phyloP scores from a whole-genome alignment of 2,888 invertebrate species.

The Ormyrus nitidulus region DNA sequence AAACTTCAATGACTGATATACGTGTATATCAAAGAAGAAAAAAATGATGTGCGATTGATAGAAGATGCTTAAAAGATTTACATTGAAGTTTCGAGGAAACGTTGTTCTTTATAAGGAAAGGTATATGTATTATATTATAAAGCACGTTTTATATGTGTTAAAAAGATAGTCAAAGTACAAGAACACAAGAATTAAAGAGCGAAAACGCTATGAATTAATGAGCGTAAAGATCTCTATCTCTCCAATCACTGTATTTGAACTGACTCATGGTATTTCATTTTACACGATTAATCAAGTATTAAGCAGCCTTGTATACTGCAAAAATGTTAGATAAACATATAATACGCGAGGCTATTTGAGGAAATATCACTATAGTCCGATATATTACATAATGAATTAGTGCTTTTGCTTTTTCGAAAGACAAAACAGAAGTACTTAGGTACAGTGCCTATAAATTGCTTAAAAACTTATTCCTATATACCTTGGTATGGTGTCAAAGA shows the following conservation, averaged over 20 bases:
- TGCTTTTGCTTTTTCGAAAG: constrained; percentile 68
- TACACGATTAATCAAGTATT: constrained; percentile 60
- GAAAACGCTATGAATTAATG: constrained; percentile 12
- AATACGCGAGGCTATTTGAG: constrained; percentile 60
- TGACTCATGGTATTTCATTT: constrained; percentile 59
- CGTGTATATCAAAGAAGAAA: constrained; percentile 5
- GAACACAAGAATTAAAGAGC: constrained; percentile 29
- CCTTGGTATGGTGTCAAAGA: constrained; percentile 60
- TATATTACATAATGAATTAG: constrained; percentile 61
- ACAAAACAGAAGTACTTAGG: constrained; percentile 65
- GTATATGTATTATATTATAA: constrained; percentile 42
- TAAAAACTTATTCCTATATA: constrained; percentile 61
- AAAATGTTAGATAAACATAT: constrained; percentile 58
- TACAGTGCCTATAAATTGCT: constrained; percentile 66
- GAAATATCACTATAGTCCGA: constrained; percentile 54
- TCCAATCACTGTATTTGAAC: constrained; percentile 54
- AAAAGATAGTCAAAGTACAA: constrained; percentile 56
- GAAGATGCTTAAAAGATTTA: constrained; percentile 30
- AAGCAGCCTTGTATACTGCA: constrained; percentile 61
- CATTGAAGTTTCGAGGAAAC: constrained; percentile 41
- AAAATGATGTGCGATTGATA: constrained; percentile 6
- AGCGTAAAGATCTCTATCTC: constrained; percentile 30
- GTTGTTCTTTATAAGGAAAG: constrained; percentile 16
- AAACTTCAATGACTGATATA: constrained; percentile 23
- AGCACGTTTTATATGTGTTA: constrained; percentile 49